Evolutionary conservation across 1,140 invertebrate species (phyloP), one percentile per base, ranked within the genome.

Genomic region (Scaptodrosophila lebanonensis): DNA sequence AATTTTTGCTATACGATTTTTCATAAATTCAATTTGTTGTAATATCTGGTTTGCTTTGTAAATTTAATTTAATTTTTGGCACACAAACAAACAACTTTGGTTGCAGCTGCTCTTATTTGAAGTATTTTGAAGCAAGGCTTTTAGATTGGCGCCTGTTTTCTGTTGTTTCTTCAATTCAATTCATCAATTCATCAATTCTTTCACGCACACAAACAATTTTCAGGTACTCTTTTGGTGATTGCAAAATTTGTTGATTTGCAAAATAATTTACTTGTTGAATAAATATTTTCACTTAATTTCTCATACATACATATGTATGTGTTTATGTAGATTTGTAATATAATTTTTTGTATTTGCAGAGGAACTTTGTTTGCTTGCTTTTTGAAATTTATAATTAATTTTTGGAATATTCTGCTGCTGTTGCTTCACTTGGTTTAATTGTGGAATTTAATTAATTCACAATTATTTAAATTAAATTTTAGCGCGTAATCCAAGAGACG

Each of bases 401-500:
- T 62, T 56, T 61, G 58, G 58, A 45, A 51, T 52, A n/a, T n/a
- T 29, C 16, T 29, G 16, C 43, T 47, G 6, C 47, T 32, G 11
- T 65, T 53, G 30, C 54, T 53, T 51, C 39, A 42, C 48, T 58
- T 70, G 39, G 66, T 50, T 70, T 22, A 38, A 11, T 49, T 36
- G 15, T 40, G 58, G 16, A 17, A 42, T 60, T 32, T 48, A 40
- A 40, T 16, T 32, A 27, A n/a, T 36, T 44, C 3, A n/a, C 8
- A n/a, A n/a, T 17, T 30, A n/a, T 35, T 20, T 48, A 49, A 33
- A 9, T 22, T 48, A 9, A 33, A 44, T 50, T 77, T 68, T 47
- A 54, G 68, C 73, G 82, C 67, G 69, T 76, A 79, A 76, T 84
- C 76, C 76, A 83, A 67, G 38, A 52, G 47, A 58, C 73, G 72